A percentile compares a stretch with the other conserved stretches of the same genome.
Conservation (phyloP, 2,113 vertebrate species). For the Saccopteryx bilineata region DNA sequence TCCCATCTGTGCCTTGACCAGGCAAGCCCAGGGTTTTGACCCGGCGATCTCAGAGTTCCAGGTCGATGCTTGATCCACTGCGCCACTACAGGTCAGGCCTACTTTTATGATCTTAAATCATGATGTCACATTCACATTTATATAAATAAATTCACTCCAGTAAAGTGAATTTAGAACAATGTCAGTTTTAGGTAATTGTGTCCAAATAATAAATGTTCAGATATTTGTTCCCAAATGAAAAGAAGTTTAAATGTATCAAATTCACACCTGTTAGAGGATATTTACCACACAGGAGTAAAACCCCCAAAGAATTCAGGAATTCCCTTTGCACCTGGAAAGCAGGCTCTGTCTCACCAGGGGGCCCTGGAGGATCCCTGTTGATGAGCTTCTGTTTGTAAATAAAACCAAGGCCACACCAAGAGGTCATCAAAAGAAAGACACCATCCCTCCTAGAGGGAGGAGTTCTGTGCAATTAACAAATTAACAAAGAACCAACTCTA, state of each 20-base stretch:
- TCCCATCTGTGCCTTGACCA: no score
- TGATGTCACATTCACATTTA: not conserved
- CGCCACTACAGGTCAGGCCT: no score
- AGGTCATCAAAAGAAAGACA: not conserved
- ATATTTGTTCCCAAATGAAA: not conserved
- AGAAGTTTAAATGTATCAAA: not conserved
- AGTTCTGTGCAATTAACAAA: not conserved
- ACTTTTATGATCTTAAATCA: not conserved
- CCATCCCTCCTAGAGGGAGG: not conserved
- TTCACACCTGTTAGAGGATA: not conserved
- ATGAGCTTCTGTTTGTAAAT: not conserved
- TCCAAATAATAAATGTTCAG: not conserved
- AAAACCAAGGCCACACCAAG: not conserved
- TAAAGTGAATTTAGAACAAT: not conserved
- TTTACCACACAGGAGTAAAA: not conserved
- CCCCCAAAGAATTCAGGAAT: not conserved
- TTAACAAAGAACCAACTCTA: not conserved
- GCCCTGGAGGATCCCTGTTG: not conserved
- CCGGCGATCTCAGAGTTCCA: no score
- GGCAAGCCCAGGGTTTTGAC: no score
- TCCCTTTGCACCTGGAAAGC: not conserved
- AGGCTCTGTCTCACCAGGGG: not conserved
- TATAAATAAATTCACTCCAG: not conserved
- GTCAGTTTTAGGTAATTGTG: slow-evolving; percentile 16
- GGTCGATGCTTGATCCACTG: no score